Base-by-base conservation (phyloP, 2,888 invertebrate species). In the Epistrophella euchroma region DNA sequence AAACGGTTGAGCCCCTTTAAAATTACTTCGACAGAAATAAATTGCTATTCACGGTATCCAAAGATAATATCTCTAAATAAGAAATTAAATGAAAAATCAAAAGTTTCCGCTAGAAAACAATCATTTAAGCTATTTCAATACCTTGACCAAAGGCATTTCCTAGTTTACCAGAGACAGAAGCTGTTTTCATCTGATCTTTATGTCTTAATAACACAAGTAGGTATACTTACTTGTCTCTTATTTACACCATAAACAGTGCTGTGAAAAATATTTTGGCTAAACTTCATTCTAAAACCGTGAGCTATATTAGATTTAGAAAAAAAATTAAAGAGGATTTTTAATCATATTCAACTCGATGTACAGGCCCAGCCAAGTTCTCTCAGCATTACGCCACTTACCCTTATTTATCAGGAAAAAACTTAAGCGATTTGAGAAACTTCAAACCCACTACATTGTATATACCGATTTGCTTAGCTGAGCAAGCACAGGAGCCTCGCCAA, bases 151-250 rank as follows among this genome's bases (percentile, higher is more conserved):
- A 32, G 32, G 17, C 19, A 47, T 47, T 66, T 66, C 66, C 66
- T 47, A 66, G 66, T 47, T 66, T 3, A 47, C 47, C 32, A 47
- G 32, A 47, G 47, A 52, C 84, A 80, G 72, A 75, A 84, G 74
- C 79, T 72, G 66, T 72, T 84, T 79, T 84, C 80, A 68, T 80
- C 47, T 45, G 80, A 85, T 85, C 76, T 85, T 85, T 85, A 85
- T 80, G 85, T 76, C 85, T 80, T 76, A 85, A 85, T 85, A 72
- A 72, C 80, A 75, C 25, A 72, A 72, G 45, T n/a, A n/a, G n/a
- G n/a, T 60, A 79, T 66, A 68, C 66, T 50, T 62, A 60, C 60
- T 58, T 64, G 68, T 52, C 68, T 56, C 64, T 25, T 35, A 43
- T 66, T 58, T 58, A 58, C 60, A 60, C 40, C 3, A 7, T 37